Percentiles rank a stretch among this genome's conserved stretches.
Conservation (phyloP, 1,140 invertebrate genomes). For the Scaptomyza hsui region DNA sequence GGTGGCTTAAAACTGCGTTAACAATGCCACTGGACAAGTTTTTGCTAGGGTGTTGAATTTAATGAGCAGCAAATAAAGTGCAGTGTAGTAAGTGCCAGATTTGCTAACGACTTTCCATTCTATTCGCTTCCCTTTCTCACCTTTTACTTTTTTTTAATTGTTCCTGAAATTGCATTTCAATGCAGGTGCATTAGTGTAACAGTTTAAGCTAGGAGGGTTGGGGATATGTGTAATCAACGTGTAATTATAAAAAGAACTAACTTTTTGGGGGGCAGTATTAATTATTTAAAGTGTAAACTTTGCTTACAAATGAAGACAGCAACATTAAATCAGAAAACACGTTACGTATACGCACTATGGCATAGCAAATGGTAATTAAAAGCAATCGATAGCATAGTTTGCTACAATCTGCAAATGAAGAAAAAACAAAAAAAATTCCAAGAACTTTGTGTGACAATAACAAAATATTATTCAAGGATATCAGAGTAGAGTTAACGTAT, state of each 20-base stretch:
- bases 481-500: slow-evolving; percentile 38
- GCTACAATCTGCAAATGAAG: not conserved
- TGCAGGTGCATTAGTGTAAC: not conserved
- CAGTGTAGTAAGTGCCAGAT: slow-evolving; percentile 15
- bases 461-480: slow-evolving; percentile 9
- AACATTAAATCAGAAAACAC: not conserved
- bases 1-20: slow-evolving; percentile 44
- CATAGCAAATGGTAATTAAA: not conserved
- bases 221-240: not conserved
- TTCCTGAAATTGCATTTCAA: slow-evolving; percentile 16
- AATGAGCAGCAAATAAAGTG: slow-evolving; percentile 52
- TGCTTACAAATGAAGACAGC: not conserved
- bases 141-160: slow-evolving; percentile 1
- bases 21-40: slow-evolving; percentile 52
- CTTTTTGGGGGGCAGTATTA: not conserved
- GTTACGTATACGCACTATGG: not conserved
- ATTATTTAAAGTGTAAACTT: not conserved
- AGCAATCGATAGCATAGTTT: slow-evolving; percentile 4
- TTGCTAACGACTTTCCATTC: slow-evolving; percentile 35
- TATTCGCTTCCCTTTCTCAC: not conserved
- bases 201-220: not conserved
- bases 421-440: slow-evolving; percentile 7
- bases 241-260: not conserved
- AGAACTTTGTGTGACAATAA: not conserved
- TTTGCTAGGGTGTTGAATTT: slow-evolving; percentile 49